Base-by-base conservation (phyloP, 2,797 vertebrate species). In the Platalea minor region DNA sequence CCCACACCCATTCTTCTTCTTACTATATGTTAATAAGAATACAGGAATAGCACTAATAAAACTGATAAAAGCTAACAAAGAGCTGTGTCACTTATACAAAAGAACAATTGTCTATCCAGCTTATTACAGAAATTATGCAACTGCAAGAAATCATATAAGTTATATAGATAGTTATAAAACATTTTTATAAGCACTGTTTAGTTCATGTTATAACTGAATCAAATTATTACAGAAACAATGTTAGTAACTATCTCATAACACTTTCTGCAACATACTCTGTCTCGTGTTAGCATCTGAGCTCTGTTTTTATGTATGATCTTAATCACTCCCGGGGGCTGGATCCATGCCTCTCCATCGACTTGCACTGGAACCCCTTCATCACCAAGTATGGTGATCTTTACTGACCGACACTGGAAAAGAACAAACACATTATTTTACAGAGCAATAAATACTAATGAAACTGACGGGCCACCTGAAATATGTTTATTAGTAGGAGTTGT, bases 271-370 rank as follows among this genome's bases (percentile, higher is more conserved):
- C 99, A 92, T 98, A 99, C 99, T 97, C 99, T 98, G 98, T 99
- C 99, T 97, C 99, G 98, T 37, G 99, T 99, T 85, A 99, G 97
- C 99, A 99, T 99, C 98, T 99, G 99, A 54, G 99, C 99, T 96
- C 99, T 97, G 98, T 99, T 99, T 97, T 99, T 99, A 97, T 99
- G 99, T 85, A 99, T 98, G 86, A 99, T 99, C 98, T 99, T 99
- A 97, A 99, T 99, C 93, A 99, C 98, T 39, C 99, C 99, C 0
- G 99, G 99, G 25, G 99, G 99, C 86, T 99, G 99, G 94, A 99
- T 99, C 99, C 99, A 99, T 7, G 99, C 99, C 96, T 99, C 99
- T 4, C 99, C 99, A 67, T 99, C 99, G 11, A 99, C 99, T 98
- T 99, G 99, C 70, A 99, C 98, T 28, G 99, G 99, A 72, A 99